These are phyloP conservation scores for Rhagophthalmus giganteus DNA, from an alignment of 2,888 invertebrate species.

Conservation along the genomic window DNA sequence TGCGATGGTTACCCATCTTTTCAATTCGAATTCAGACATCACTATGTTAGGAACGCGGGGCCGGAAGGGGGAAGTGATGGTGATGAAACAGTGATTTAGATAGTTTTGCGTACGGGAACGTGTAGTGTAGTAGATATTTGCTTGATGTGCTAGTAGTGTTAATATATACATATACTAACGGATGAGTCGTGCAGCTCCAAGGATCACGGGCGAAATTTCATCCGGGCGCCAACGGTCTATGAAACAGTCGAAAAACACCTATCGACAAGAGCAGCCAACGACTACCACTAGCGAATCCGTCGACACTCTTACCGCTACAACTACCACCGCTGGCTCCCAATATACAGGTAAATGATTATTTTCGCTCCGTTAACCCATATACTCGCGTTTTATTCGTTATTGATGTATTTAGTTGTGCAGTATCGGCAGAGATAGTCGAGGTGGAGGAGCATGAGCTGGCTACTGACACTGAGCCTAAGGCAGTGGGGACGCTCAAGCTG, in stretches of 20 bases:
- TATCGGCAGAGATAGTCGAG: conserved; percentile 55
- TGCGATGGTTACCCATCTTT: not conserved
- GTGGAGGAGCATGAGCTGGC: conserved; percentile 56
- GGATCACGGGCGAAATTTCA: conserved; percentile 43
- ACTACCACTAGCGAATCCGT: conserved; percentile 49
- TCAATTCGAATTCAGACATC: too few relatives aligned
- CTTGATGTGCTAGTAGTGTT: too few relatives aligned
- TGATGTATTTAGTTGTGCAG: conserved; percentile 38
- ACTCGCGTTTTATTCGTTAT: not conserved
- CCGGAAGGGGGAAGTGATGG: too few relatives aligned
- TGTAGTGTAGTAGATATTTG: conserved; percentile 9
- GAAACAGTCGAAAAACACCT: conserved; percentile 49
- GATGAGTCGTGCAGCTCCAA: conserved; percentile 42
- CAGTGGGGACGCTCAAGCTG: conserved; percentile 55
- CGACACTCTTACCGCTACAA: conserved; percentile 49
- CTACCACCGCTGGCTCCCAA: conserved; percentile 49
- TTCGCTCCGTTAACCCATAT: not conserved
- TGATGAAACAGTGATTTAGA: too few relatives aligned
- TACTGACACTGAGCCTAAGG: conserved; percentile 49
- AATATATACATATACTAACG: conserved; percentile 26
- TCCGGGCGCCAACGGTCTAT: conserved; percentile 47
- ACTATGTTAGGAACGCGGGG: too few relatives aligned
- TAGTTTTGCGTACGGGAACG: too few relatives aligned
- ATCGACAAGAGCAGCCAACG: conserved; percentile 46
- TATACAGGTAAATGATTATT: conserved; percentile 46